Base-by-base conservation (phyloP, 1,140 invertebrate species). In the Papilio polyxenes region DNA sequence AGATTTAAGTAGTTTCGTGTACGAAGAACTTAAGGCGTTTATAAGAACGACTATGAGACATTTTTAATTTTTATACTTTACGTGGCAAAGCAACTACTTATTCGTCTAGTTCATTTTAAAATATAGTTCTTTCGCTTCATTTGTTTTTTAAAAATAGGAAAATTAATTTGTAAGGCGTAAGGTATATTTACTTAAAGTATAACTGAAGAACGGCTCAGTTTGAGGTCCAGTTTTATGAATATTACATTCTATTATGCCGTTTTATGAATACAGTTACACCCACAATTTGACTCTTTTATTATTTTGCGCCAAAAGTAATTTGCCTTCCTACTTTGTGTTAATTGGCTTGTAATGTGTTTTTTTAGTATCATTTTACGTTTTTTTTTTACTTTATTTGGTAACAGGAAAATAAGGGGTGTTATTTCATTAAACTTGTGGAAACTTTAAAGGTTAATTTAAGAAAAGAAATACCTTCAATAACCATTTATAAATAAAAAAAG, bases 201-300 rank as follows among this genome's bases (percentile, higher is more conserved):
- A 72, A 49, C 62, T n/a, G 13, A 48, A 51, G 31, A 31, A n/a
- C 7, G 23, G 13, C 7, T n/a, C 37, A 17, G 10, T 44, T 62
- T 62, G n/a, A 37, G 49, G 20, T 74, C 65, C 72, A 37, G 80
- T 81, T 74, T 56, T 53, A 81, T 75, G 44, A 81, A 81, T 81
- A 81, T 74, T 81, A 81, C 75, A 81, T 74, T 81, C 49, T 53
- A 37, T 69, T 48, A 81, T 20, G 44, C 37, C 44, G 65, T 81
- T 79, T 62, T 81, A 81, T 65, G 79, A 72, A 56, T 56, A 37
- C 69, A 23, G 40, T 23, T 40, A 80, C 15, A 51, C 49, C 40
- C 23, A 74, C 51, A 75, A 51, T 81, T 81, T 51, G 31, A 53
- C 48, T 74, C 23, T 81, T 81, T 80, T 79, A 79, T 79, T 62